Conservation (phyloP, 2,888 invertebrate genomes). For the Athalia rosae region DNA sequence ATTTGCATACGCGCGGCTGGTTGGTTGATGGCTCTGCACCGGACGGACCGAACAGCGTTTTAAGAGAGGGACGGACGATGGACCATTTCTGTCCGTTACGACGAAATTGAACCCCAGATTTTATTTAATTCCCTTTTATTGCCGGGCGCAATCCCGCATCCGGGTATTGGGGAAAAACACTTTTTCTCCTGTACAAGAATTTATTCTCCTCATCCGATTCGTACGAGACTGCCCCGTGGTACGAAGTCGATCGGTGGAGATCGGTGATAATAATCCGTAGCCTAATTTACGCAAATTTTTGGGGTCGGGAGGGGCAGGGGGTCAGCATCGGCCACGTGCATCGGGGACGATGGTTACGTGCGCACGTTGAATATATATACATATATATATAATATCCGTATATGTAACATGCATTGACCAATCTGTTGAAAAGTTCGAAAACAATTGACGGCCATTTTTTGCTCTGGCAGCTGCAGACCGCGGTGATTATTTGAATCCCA, state of each 20-base stretch:
- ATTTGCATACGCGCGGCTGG: constrained; percentile 26
- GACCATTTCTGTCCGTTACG: constrained; percentile 34
- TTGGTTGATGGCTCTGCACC: background rate
- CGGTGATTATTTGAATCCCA: constrained; percentile 47
- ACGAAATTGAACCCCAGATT: constrained; percentile 19
- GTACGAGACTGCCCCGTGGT: too few relatives aligned
- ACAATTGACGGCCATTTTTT: constrained; percentile 47
- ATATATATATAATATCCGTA: too few relatives aligned
- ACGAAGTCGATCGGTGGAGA: too few relatives aligned
- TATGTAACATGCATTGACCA: constrained; percentile 24
- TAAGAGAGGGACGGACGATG: constrained; percentile 21
- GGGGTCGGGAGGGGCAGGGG: too few relatives aligned
- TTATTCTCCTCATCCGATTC: too few relatives aligned
- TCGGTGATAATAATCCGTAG: too few relatives aligned
- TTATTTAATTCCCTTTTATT: constrained; percentile 15
- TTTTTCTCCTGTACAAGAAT: too few relatives aligned
- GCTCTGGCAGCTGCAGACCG: constrained; percentile 47
- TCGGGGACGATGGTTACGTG: background rate
- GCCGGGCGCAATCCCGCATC: background rate
- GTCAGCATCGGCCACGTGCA: too few relatives aligned
- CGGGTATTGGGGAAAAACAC: background rate
- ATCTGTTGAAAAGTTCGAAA: constrained; percentile 41
- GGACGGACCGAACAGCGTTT: background rate
- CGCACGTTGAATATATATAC: background rate
- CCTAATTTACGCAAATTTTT: too few relatives aligned